phyloP scores from a whole-genome alignment of 2,888 invertebrate genomes.

The Volucella zonaria region DNA sequence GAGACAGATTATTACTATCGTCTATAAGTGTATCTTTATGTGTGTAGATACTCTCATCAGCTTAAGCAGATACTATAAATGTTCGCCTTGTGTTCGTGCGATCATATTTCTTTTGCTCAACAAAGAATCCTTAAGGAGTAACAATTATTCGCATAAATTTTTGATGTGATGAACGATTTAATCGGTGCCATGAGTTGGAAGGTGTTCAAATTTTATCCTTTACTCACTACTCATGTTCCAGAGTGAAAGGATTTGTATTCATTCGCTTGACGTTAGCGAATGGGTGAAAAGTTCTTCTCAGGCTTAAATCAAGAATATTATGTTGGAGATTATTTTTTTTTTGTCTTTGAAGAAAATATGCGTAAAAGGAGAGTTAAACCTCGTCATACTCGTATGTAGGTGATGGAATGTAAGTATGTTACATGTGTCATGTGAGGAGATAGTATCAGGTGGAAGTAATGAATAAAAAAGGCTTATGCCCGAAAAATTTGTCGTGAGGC shows the following conservation, averaged over 20 bases:
- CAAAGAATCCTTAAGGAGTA: constrained; percentile 37
- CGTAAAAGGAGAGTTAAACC: constrained; percentile 3
- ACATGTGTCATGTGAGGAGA: background rate
- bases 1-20: constrained; percentile 38
- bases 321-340: constrained; percentile 36
- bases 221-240: constrained; percentile 25
- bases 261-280: background rate
- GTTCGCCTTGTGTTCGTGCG: constrained; percentile 3
- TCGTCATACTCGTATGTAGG: background rate
- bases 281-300: constrained; percentile 11
- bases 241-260: constrained; percentile 23
- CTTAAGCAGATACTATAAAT: constrained; percentile 3
- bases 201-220: constrained; percentile 60
- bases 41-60: constrained; percentile 4
- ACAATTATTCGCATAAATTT: constrained; percentile 56
- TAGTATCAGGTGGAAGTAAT: constrained; percentile 19
- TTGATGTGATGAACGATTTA: constrained; percentile 60
- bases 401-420: background rate
- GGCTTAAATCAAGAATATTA: constrained; percentile 27
- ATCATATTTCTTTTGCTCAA: constrained; percentile 46
- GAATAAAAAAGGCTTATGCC: no score
- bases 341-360: constrained; percentile 7
- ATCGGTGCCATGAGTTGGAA: constrained; percentile 24
- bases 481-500: no score
- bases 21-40: constrained; percentile 2